phyloP scores from a whole-genome alignment of 2,888 invertebrate species.

The Girardia tigrina region DNA sequence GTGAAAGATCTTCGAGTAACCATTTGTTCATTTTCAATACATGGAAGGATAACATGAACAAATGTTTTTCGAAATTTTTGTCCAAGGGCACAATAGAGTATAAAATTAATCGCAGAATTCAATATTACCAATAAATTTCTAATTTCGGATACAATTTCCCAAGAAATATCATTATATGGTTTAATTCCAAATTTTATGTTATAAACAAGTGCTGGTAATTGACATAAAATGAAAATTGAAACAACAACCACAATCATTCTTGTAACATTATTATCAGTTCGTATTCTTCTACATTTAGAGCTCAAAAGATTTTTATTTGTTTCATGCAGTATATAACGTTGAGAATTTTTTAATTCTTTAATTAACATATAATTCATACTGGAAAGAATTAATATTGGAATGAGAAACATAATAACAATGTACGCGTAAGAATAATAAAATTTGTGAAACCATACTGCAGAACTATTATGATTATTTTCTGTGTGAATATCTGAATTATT shows the following conservation, averaged over 20 bases:
- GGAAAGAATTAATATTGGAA: constrained; percentile 4
- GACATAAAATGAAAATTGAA: constrained; percentile 21
- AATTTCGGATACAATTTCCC: constrained; percentile 34
- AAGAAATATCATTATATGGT: background rate
- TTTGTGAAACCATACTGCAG: background rate
- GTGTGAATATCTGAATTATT: constrained; percentile 32
- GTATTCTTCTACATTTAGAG: background rate
- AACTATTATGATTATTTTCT: background rate
- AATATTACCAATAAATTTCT: constrained; percentile 80
- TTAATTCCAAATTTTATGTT: constrained; percentile 24
- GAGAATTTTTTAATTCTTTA: background rate
- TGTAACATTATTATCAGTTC: constrained; percentile 24
- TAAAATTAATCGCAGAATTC: constrained; percentile 85
- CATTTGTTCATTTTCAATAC: background rate
- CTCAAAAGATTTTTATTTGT: background rate
- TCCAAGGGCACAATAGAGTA: constrained; percentile 86
- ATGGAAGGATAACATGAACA: constrained; percentile 16
- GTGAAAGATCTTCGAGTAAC: background rate
- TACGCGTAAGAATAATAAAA: constrained; percentile 26
- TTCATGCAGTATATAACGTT: background rate
- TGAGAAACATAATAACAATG: constrained; percentile 26
- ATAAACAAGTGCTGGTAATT: constrained; percentile 30
- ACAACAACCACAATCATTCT: constrained; percentile 21
- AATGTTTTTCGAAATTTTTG: constrained; percentile 63
- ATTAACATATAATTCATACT: constrained; percentile 27